Evolutionary conservation across 2,888 invertebrate species (phyloP), one percentile per base, ranked within the genome.

Genomic region (Calliopum simillimum): DNA sequence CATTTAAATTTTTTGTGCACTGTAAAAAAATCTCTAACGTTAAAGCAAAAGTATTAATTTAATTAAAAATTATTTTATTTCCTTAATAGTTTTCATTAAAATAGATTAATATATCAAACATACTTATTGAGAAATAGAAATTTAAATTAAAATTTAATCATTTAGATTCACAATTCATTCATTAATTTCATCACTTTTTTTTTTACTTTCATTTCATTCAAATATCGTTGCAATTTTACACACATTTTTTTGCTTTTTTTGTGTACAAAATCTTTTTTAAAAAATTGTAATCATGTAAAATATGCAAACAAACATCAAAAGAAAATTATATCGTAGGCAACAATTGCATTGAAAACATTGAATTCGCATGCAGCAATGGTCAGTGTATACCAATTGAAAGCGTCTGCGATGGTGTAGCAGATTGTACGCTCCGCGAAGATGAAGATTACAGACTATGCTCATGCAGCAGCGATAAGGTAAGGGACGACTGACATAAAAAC

Each of bases 361-460:
- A 92, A 78, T 92, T 91, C 80, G 86, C 87, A 69, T 92, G 92
- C 80, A 84, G 83, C 58, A 88, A 88, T 72, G 88, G 88, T 14
- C 87, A 88, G 56, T 95, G 95, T 78, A 91, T 95, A 70, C 93
- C 93, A 56, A 88, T 88, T 78, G 90, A 91, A 19, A 94, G 93
- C 90, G 89, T 90, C 51, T 97, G 96, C 86, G 95, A 96, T 85
- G 92, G 92, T 11, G 92, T 93, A 76, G 85, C 88, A n/a, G 96
- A 97, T 84, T 96, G 96, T 79, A 84, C 86, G 0, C 90, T 90
- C 73, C 89, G 89, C 1, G 91, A 92, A 41, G 96, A 96, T 81
- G 96, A 95, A 84, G 81, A 79, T 65, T 88, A 89, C 72, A 72
- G 74, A 69, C 73, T 83, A 3, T 84, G 84, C 78, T 78, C 80